Evolutionary conservation across 2,888 invertebrate species (phyloP).

Genomic region (Aricia artaxerxes): DNA sequence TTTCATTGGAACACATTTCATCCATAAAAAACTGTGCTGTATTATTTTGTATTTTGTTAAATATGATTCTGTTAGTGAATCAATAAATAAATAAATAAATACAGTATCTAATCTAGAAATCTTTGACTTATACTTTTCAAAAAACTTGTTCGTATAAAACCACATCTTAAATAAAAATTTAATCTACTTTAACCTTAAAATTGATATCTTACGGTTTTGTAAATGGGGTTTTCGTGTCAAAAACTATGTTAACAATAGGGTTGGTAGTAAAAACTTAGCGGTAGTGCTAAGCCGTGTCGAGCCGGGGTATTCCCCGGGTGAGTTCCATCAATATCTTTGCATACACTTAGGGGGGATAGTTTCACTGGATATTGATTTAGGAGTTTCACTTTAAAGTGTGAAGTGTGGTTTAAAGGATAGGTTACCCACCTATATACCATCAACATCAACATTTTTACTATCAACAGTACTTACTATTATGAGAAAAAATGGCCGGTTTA

Average conservation of each 20-base stretch:
- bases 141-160: background rate
- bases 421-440: background rate
- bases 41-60: too few relatives aligned
- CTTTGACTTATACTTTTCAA: background rate
- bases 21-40: too few relatives aligned
- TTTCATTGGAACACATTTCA: too few relatives aligned
- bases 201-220: conserved; percentile 7
- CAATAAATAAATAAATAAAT: too few relatives aligned
- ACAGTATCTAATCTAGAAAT: too few relatives aligned
- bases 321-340: conserved; percentile 80
- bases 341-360: conserved; percentile 52
- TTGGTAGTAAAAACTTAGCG: conserved; percentile 40
- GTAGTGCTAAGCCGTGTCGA: conserved; percentile 79
- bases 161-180: background rate
- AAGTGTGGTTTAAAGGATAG: background rate
- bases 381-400: background rate
- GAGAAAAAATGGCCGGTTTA: too few relatives aligned
- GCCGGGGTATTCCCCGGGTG: conserved; percentile 72
- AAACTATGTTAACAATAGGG: conserved; percentile 40
- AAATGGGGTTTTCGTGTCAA: conserved; percentile 42
- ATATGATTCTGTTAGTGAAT: too few relatives aligned
- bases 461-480: too few relatives aligned
- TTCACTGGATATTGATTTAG: conserved; percentile 39
- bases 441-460: too few relatives aligned
- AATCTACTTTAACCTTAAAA: conserved; percentile 26